Evolutionary conservation across 2,113 vertebrate species (phyloP), one percentile per base, ranked within the genome.

Genomic region (Picathartes gymnocephalus): DNA sequence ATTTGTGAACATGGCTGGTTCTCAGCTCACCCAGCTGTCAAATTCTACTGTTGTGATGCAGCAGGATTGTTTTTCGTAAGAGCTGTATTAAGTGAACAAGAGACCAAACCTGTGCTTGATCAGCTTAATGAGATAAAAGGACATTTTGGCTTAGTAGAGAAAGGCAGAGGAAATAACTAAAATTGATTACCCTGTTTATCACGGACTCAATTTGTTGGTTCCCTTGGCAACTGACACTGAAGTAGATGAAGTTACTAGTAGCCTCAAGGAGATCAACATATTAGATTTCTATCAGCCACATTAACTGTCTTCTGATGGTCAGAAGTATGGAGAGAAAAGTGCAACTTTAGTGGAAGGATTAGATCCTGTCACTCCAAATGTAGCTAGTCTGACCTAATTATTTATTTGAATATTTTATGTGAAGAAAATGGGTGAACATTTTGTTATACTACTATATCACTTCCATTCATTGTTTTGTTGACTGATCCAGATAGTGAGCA

Each of bases 121-220:
- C 65, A 82, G 48, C 61, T 94, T 88, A 86, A 78, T 68, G 84
- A 93, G 68, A 83, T 89, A 65, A 93, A 94, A 96, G 57, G 54
- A 79, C 78, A 80, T 96, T 95, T 97, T 72, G 77, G 60, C 40
- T 88, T 53, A 69, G 93, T 60, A 89, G 71, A 89, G 89, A 83
- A 92, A 81, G 68, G 89, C 70, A 95, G 89, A 96, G 85, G 68
- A 92, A 95, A 81, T 61, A 91, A 93, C 73, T 82, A 87, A 92
- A 94, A 93, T 89, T 96, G 95, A 96, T 96, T 93, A 94, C 79
- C 76, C 33, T 92, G 92, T 97, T 96, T 95, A 90, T 95, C 71
- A 10, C 50, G 60, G 84, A 94, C 92, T 96, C 60, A 62, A 84
- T 96, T 97, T 95, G 81, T 64, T 93, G 76, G 96, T 97, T 98